A percentile compares a stretch with the other conserved stretches of the same genome.
Conservation (phyloP, 2,888 invertebrate species). For the Rhagonycha lutea region DNA sequence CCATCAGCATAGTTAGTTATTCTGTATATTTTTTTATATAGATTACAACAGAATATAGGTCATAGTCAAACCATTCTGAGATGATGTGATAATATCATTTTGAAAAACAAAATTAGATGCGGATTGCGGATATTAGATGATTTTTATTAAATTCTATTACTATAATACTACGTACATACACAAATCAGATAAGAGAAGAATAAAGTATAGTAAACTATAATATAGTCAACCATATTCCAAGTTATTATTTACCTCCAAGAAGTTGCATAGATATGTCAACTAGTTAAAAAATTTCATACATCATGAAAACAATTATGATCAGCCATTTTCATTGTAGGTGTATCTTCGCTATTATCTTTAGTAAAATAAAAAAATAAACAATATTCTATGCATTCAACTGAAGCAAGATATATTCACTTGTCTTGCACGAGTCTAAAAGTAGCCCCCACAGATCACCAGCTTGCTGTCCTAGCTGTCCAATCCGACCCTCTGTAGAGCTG, state of each 20-base stretch:
- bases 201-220: no score
- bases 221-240: neutral
- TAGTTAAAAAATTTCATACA: neutral
- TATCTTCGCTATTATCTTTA: constrained; percentile 29
- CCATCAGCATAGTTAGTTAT: no score
- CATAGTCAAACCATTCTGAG: no score
- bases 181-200: no score
- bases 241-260: neutral
- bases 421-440: constrained; percentile 32
- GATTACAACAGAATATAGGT: no score
- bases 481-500: constrained; percentile 20
- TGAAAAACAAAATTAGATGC: no score
- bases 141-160: no score
- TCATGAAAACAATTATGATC: neutral
- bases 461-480: constrained; percentile 33
- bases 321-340: constrained; percentile 24
- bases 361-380: constrained; percentile 27
- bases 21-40: no score
- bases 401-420: constrained; percentile 38
- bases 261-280: neutral
- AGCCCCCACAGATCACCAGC: constrained; percentile 36
- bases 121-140: no score
- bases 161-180: no score
- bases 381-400: constrained; percentile 32
- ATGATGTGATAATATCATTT: neutral